phyloP scores from a whole-genome alignment of 2,113 vertebrate genomes.

The Sebastes fasciatus region DNA sequence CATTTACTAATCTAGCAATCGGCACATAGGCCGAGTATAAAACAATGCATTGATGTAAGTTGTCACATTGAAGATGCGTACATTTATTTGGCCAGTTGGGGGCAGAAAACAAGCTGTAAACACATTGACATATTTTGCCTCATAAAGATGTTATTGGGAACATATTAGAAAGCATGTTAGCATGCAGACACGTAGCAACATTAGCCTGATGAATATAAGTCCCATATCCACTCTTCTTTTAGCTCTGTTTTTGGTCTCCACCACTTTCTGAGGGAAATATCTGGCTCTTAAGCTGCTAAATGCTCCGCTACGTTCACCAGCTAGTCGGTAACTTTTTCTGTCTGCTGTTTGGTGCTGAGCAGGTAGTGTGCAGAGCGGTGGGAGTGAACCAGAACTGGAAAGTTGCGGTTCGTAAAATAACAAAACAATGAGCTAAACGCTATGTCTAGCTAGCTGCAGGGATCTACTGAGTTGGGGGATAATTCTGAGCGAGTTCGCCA shows the following conservation, averaged over 20 bases:
- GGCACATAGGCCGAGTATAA: not conserved
- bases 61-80: not conserved
- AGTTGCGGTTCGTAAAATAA: not conserved
- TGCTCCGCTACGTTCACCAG: no score
- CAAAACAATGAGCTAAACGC: not conserved
- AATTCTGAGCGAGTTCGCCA: not conserved
- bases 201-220: not conserved
- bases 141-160: not conserved
- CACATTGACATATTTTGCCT: not conserved
- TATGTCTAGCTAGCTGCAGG: not conserved
- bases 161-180: not conserved
- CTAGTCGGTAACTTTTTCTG: not conserved
- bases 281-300: no score
- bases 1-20: not conserved
- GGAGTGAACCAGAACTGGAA: not conserved
- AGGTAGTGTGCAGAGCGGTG: not conserved
- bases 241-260: no score
- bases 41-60: not conserved
- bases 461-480: not conserved
- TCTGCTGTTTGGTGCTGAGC: not conserved
- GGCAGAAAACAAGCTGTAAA: not conserved
- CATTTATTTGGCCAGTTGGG: not conserved
- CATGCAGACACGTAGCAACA: not conserved
- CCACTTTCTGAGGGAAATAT: no score
- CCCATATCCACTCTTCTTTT: not conserved